Percentiles rank a stretch among this genome's conserved stretches.
These are phyloP conservation scores for Ophioninae sp. DNA, from an alignment of 2,888 invertebrate species.

Conservation along the genomic window DNA sequence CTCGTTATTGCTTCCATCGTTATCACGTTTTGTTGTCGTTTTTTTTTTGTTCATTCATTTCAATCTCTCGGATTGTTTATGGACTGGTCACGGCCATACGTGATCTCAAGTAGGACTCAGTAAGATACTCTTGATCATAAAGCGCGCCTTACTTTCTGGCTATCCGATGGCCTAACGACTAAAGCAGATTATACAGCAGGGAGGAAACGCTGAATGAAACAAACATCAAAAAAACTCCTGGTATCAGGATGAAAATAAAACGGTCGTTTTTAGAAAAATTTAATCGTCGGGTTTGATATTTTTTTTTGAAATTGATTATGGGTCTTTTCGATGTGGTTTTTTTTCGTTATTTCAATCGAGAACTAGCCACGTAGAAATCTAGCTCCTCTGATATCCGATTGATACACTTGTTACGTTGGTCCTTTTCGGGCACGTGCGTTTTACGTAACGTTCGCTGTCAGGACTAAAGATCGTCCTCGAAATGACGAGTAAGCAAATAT, in stretches of 20 bases:
- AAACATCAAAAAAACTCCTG: background rate
- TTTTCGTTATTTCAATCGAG: background rate
- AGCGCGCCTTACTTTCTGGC: background rate
- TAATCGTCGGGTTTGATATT: background rate
- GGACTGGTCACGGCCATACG: background rate
- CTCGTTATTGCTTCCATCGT: background rate
- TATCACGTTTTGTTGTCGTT: background rate
- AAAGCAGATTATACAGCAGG: background rate
- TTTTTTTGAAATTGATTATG: background rate
- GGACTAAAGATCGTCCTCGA: too few relatives aligned
- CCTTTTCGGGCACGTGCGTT: background rate
- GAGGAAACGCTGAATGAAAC: background rate
- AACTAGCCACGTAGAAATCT: background rate
- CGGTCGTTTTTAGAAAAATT: background rate
- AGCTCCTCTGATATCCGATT: background rate
- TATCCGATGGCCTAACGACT: background rate
- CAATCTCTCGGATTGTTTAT: too few relatives aligned
- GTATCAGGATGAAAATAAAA: background rate
- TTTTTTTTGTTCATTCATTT: background rate
- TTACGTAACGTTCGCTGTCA: background rate
- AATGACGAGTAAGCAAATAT: too few relatives aligned
- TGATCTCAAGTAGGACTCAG: background rate
- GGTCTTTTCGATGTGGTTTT: background rate
- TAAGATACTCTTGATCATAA: too few relatives aligned
- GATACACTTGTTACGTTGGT: slow-evolving; percentile 1